phyloP scores from a whole-genome alignment of 2,797 vertebrate species.

The Paramormyrops hopkinsi region DNA sequence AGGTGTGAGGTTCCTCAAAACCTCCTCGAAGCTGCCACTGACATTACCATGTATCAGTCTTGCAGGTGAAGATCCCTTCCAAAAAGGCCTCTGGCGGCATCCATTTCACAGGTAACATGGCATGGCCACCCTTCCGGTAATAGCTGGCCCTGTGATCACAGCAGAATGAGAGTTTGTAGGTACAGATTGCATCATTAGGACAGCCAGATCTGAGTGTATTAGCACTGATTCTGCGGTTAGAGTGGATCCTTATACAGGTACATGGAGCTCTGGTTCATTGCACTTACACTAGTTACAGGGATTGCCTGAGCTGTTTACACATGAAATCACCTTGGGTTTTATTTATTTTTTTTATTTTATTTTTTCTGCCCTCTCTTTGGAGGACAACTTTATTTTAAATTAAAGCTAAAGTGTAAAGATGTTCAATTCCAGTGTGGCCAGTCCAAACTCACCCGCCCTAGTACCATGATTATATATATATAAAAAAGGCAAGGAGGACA shows the following conservation, averaged over 20 bases:
- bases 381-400: too few relatives aligned
- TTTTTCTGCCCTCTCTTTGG: too few relatives aligned
- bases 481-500: too few relatives aligned
- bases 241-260: background rate
- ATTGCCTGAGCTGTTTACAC: background rate
- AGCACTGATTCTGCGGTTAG: background rate
- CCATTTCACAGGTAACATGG: conserved; percentile 90
- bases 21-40: background rate
- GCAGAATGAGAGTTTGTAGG: background rate
- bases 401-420: too few relatives aligned
- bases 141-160: conserved; percentile 73
- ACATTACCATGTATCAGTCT: conserved; percentile 85
- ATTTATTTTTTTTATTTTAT: too few relatives aligned
- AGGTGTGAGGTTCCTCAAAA: background rate
- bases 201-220: background rate
- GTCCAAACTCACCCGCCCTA: too few relatives aligned
- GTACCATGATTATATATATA: too few relatives aligned
- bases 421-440: too few relatives aligned
- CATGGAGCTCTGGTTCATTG: background rate
- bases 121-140: conserved; percentile 79
- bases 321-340: background rate
- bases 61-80: conserved; percentile 89
- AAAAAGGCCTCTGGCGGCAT: conserved; percentile 91
- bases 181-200: background rate
- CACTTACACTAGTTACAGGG: background rate